Percentiles rank a stretch among this genome's conserved stretches.
phyloP scores from a whole-genome alignment of 1,140 invertebrate species.

The Scaptomyza graminum region DNA sequence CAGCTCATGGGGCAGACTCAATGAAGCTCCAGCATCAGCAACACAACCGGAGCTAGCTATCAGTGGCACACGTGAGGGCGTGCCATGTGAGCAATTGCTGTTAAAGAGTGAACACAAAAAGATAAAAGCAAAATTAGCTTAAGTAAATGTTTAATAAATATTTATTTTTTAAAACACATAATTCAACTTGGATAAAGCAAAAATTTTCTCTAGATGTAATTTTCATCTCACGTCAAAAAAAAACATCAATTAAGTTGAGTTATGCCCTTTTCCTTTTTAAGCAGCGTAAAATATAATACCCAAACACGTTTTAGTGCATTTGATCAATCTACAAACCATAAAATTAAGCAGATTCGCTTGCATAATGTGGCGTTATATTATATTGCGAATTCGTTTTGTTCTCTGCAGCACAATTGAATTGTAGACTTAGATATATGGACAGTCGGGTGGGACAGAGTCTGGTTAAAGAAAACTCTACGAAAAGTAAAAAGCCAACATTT shows the following conservation, averaged over 20 bases:
- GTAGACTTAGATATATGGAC: neutral
- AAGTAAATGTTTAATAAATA: slow-evolving; percentile 57
- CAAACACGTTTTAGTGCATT: slow-evolving; percentile 34
- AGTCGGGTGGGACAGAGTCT: no score
- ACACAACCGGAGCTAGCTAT: slow-evolving; percentile 84
- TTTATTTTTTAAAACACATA: slow-evolving; percentile 24
- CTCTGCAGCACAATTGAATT: slow-evolving; percentile 12
- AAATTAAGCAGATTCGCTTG: slow-evolving; percentile 35
- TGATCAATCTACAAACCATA: slow-evolving; percentile 69
- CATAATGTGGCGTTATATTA: slow-evolving; percentile 34
- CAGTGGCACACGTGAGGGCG: slow-evolving; percentile 89
- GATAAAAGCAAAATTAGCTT: slow-evolving; percentile 1
- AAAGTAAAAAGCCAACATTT: no score
- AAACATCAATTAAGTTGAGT: neutral
- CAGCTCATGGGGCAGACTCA: slow-evolving; percentile 66
- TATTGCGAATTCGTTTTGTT: slow-evolving; percentile 19
- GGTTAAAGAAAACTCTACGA: neutral
- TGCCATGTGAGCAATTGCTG: slow-evolving; percentile 87
- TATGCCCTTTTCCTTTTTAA: neutral
- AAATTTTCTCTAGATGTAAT: no score
- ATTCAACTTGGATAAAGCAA: no score
- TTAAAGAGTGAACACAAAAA: slow-evolving; percentile 3
- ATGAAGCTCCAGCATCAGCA: neutral
- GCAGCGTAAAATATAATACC: slow-evolving; percentile 4
- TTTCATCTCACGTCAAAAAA: no score